Evolutionary conservation across 2,113 vertebrate genomes (phyloP), one percentile per base, ranked within the genome.

Genomic region (Genyomyrus donnyi): DNA sequence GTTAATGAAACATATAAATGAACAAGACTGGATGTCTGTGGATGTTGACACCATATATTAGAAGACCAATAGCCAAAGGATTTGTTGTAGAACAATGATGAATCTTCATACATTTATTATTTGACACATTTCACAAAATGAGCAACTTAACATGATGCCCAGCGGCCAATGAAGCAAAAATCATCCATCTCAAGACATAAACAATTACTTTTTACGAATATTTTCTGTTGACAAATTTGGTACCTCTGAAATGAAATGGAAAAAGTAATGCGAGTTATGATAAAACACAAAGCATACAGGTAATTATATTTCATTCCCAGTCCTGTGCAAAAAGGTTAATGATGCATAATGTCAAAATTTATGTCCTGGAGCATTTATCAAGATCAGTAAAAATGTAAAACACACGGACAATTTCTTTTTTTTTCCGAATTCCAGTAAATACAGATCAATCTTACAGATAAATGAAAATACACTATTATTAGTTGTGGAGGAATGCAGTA

Each of bases 261-360:
- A 66, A 66, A 66, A 48, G 5, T 2, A 39, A 88, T n/a, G 87
- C 8, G 17, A n/a, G 87, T 62, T 39, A 53, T 49, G 48, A 88
- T 53, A 24, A 42, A 62, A 87, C 45, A 3, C 52, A 58, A 56
- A 27, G 6, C 46, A 88, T 56, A 15, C 19, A 39, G 52, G 31
- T 24, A n/a, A 58, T 58, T 88, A 88, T 62, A 49, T 58, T 39
- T 88, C 11, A 24, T 39, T 58, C 31, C 11, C 13, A 50, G 31
- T 58, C 39, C 53, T 56, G 52, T 39, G 50, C 52, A 35, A 89
- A 91, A 91, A 92, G 92, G 91, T 94, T 93, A 93, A 94, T 92
- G 91, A 89, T 90, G 91, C 91, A 92, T 93, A 92, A 93, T 93
- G 91, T 92, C 84, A 83, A 19, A 91, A 92, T 93, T 90, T 92